Percentiles rank a stretch among this genome's conserved stretches.
phyloP scores from a whole-genome alignment of 2,888 invertebrate species.

The Napeogenes inachia region DNA sequence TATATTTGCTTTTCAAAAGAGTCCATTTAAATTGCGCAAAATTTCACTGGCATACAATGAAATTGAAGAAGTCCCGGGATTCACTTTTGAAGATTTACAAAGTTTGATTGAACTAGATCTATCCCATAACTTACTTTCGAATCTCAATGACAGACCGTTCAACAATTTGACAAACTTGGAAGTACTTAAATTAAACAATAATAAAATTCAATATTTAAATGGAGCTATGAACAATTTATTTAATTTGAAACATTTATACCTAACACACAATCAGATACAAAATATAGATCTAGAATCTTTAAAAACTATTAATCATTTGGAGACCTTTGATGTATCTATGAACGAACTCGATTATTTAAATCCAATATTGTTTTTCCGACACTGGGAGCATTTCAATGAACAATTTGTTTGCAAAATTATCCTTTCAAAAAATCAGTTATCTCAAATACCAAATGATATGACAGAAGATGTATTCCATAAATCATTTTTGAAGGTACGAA shows the following conservation, averaged over 20 bases:
- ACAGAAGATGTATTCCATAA: slow-evolving; percentile 17
- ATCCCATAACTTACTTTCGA: slow-evolving; percentile 50
- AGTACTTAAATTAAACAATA: slow-evolving; percentile 52
- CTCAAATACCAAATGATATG: slow-evolving; percentile 50
- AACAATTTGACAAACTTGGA: slow-evolving; percentile 52
- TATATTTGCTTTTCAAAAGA: slow-evolving; percentile 50
- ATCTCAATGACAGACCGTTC: slow-evolving; percentile 56
- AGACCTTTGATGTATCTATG: slow-evolving; percentile 61
- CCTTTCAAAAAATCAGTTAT: slow-evolving; percentile 55
- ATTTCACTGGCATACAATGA: slow-evolving; percentile 50
- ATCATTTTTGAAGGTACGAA: slow-evolving; percentile 32
- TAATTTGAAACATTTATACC: slow-evolving; percentile 54
- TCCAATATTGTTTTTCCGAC: slow-evolving; percentile 54
- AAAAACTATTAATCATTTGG: slow-evolving; percentile 56
- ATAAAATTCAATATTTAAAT: slow-evolving; percentile 57
- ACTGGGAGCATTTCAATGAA: slow-evolving; percentile 56
- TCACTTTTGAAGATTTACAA: slow-evolving; percentile 49
- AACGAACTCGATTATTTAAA: slow-evolving; percentile 52
- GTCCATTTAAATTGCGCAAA: slow-evolving; percentile 47
- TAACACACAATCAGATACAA: slow-evolving; percentile 53
- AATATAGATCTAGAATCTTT: slow-evolving; percentile 54
- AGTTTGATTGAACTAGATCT: slow-evolving; percentile 57
- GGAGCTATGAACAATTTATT: slow-evolving; percentile 59
- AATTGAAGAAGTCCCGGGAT: slow-evolving; percentile 44
- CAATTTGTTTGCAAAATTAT: slow-evolving; percentile 56